Percentiles rank a stretch among this genome's conserved stretches.
phyloP scores from a whole-genome alignment of 2,797 vertebrate genomes.

The Prunella strophiata region DNA sequence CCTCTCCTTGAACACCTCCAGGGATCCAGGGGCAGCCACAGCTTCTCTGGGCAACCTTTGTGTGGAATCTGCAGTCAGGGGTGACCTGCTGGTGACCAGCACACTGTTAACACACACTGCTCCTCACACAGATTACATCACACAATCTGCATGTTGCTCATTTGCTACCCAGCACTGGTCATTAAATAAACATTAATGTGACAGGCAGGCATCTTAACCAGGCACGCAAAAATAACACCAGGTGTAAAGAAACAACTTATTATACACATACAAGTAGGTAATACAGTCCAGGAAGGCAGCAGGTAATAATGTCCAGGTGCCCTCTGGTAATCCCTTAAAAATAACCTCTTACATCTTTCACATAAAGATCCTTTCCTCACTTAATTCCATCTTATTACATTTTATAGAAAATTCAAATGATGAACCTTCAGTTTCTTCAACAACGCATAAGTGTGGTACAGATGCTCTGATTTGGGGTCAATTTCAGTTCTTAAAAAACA shows the following conservation, averaged over 20 bases:
- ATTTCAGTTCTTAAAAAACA: constrained; percentile 41
- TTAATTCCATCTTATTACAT: not conserved
- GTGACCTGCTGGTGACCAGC: not conserved
- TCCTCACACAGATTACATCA: not conserved
- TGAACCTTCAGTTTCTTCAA: constrained; percentile 4
- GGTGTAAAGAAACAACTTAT: constrained; percentile 29
- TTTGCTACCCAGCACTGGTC: constrained; percentile 50
- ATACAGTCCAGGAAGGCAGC: not conserved
- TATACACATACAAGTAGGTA: not conserved
- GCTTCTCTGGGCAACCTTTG: not conserved
- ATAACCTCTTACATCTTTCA: not conserved
- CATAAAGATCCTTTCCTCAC: not conserved
- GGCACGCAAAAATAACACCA: constrained; percentile 22
- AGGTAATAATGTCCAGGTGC: not conserved
- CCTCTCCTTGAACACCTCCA: not conserved
- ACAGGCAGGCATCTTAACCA: not conserved
- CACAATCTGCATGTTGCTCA: constrained; percentile 24
- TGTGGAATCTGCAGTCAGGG: not conserved
- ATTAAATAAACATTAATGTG: constrained; percentile 65
- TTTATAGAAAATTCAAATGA: not conserved
- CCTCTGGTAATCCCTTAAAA: not conserved
- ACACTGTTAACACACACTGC: not conserved
- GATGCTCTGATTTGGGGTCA: constrained; percentile 25
- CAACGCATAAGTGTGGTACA: not conserved
- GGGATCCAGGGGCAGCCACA: not conserved